Base-by-base conservation (phyloP, 2,797 vertebrate species). In the Cossypha caffra region DNA sequence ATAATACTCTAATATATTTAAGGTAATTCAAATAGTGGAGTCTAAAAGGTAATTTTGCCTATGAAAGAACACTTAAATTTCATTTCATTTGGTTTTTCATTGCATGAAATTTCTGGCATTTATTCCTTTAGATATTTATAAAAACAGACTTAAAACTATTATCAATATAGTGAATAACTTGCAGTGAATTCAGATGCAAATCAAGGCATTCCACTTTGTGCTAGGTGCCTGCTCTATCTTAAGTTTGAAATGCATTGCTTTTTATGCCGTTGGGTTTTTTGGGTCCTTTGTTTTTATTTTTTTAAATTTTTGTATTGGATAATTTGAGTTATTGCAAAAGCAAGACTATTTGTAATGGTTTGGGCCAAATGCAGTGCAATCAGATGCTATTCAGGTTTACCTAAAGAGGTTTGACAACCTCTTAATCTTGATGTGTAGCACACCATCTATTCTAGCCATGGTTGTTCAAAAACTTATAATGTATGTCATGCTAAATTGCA, bases 391-490 rank as follows among this genome's bases (percentile, higher is more conserved):
- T 57, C 35, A 81, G 63, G 23, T 71, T 91, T 93, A 54, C 62
- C 63, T 87, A 93, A 89, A 90, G 64, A 88, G 54, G 48, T 84
- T 91, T 95, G 83, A 93, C 52, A 86, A 35, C 52, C 86, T 85
- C 91, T 88, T 95, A 73, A 67, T 93, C 88, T 79, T 95, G 87
- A 94, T 96, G 74, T 79, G 92, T 83, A 81, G 80, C 63, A 75
- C 31, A 55, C 47, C 51, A 58, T 91, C 52, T 91, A 85, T 93
- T 95, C 72, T 59, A 93, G 62, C 69, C 74, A n/a, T 2, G 7
- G 33, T 64, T 13, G 0, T 93, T 95, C 85, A 85, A 92, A 88
- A 91, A 35, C 71, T 85, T 89, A 67, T 55, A 94, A 94, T 62
- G 55, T 35, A 88, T 80, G 78, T 91, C 72, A 88, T 75, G 38